Conservation (phyloP, 2,113 vertebrate species). For the Gymnocephalus cernua region DNA sequence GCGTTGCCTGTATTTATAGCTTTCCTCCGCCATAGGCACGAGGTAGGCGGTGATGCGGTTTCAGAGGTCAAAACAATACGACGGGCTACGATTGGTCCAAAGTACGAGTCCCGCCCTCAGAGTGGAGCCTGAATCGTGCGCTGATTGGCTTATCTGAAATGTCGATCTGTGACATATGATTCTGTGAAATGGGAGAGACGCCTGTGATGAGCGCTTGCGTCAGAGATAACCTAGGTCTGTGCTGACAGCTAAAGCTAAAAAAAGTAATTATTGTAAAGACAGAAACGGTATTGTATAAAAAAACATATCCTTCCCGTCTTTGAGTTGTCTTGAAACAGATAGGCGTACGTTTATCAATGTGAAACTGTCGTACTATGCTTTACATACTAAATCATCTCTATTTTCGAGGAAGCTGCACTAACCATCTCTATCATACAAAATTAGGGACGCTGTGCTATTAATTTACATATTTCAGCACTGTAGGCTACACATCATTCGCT, state of each 20-base stretch:
- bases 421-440: background rate
- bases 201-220: conserved; percentile 78
- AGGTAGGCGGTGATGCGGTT: conserved; percentile 85
- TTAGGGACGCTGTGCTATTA: background rate
- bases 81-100: conserved; percentile 63
- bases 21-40: conserved; percentile 85
- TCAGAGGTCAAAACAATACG: conserved; percentile 85
- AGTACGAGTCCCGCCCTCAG: conserved; percentile 20
- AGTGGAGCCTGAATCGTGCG: fast-evolving
- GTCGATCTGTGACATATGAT: conserved; percentile 61
- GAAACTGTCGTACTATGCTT: background rate
- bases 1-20: conserved; percentile 83
- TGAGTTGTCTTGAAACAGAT: background rate
- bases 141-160: conserved; percentile 61
- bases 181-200: conserved; percentile 72
- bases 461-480: background rate
- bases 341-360: too few species aligned
- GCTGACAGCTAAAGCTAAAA: conserved; percentile 63
- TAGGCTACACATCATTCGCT: background rate
- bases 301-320: background rate
- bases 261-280: conserved; percentile 48
- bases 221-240: conserved; percentile 80
- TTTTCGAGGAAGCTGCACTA: background rate
- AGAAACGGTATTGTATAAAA: conserved; percentile 24
- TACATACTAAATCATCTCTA: too few species aligned